Evolutionary conservation across 1,140 invertebrate genomes (phyloP), one percentile per base, ranked within the genome.

Genomic region (Rhopalosiphum padi): DNA sequence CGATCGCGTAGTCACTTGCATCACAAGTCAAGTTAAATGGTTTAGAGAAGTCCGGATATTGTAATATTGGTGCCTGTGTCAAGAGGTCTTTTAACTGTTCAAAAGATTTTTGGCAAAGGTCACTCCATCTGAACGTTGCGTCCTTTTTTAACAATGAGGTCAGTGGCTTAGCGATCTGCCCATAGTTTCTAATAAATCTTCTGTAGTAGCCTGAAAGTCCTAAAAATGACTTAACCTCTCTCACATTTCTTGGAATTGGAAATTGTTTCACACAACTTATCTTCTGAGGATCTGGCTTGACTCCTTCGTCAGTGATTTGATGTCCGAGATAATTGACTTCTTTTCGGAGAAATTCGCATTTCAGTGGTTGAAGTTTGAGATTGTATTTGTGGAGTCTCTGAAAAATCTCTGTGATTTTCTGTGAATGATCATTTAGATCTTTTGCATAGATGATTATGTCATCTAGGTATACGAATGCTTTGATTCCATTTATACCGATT

Each of bases 21-120:
- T 96, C 96, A 53, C 96, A 96, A 94, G 95, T 96, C 60, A 96
- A 96, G 96, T 96, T 96, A 95, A 95, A 95, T 94, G 68, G 88
- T 94, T 95, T 94, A 22, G 11, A 41, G 53, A 95, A 95, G 94
- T 95, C 95, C 1, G 95, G 95, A 85, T 95, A 95, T 94, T 94
- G 94, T 37, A 95, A 83, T 21, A 95, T 94, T 6, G 94, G 94
- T 48, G 95, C 94, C 46, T 95, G 95, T 18, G 94, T 95, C 60
- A 96, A 94, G 41, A 94, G 94, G 53, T 94, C 93, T 95, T 95
- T 95, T 60, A 95, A 94, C 35, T 60, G 37, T 41, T 88, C 86
- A 8, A 88, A 88, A 2, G 25, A 48, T 6, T 88, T 2, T 21
- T 88, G 46, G 8, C 86, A 88, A 2, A 48, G 15, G 15, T 48